phyloP scores from a whole-genome alignment of 2,113 vertebrate species.

The Theristicus caerulescens region DNA sequence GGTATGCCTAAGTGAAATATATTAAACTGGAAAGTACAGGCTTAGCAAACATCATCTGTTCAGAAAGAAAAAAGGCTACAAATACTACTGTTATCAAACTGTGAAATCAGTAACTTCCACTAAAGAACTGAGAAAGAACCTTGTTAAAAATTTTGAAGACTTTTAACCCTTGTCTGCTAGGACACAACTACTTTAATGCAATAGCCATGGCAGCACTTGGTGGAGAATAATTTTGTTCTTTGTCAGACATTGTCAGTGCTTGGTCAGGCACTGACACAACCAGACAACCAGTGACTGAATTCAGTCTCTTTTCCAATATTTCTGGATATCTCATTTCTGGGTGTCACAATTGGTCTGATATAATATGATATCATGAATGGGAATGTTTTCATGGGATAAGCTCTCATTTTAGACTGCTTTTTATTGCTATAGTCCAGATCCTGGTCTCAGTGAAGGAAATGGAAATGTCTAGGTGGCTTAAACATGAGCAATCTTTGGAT shows the following conservation, averaged over 20 bases:
- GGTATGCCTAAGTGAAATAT: neutral
- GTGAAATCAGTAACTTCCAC: neutral
- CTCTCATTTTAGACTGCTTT: neutral
- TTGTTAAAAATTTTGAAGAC: neutral
- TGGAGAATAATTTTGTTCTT: neutral
- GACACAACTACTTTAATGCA: neutral
- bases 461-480: neutral
- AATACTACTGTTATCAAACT: neutral
- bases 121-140: neutral
- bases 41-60: neutral
- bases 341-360: neutral
- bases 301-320: neutral
- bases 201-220: neutral
- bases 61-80: neutral
- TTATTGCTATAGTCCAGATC: neutral
- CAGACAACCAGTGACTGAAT: neutral
- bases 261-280: too few relatives aligned
- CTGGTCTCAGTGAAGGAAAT: neutral
- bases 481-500: neutral
- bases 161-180: neutral
- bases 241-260: neutral
- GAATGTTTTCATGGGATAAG: neutral
- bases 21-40: neutral
- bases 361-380: fast-evolving
- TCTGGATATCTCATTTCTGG: neutral